Conservation (phyloP, 2,113 vertebrate genomes). For the Collichthys lucidus region DNA sequence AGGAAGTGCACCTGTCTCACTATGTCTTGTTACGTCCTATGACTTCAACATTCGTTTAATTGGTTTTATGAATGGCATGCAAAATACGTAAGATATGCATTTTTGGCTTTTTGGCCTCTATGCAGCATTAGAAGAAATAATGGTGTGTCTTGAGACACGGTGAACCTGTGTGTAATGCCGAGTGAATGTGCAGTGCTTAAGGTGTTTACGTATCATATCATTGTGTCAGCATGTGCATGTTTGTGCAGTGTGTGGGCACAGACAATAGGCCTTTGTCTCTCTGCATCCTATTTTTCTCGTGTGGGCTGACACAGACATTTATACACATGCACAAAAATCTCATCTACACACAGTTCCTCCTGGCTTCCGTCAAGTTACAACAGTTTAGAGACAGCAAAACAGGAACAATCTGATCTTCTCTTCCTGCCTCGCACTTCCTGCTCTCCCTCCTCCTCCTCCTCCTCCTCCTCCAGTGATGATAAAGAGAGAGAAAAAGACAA, state of each 20-base stretch:
- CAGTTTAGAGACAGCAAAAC: slow-evolving; percentile 87
- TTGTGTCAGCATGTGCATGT: slow-evolving; percentile 62
- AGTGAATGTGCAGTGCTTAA: slow-evolving; percentile 22
- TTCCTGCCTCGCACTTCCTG: slow-evolving; percentile 82
- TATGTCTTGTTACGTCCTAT: neutral
- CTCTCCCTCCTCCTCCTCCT: neutral
- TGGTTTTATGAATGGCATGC: neutral
- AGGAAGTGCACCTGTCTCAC: neutral
- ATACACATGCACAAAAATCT: slow-evolving; percentile 35
- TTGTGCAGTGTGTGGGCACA: slow-evolving; percentile 65
- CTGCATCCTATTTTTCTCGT: slow-evolving; percentile 76
- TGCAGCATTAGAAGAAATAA: neutral
- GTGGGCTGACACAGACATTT: slow-evolving; percentile 55
- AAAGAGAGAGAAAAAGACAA: slow-evolving; percentile 6
- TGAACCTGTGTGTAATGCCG: slow-evolving; percentile 23
- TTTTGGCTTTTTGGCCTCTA: neutral
- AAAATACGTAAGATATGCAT: neutral
- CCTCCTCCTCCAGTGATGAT: neutral
- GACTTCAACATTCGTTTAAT: neutral
- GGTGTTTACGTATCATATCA: slow-evolving; percentile 57
- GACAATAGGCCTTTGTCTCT: slow-evolving; percentile 79
- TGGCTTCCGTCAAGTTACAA: slow-evolving; percentile 77
- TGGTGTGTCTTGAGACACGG: neutral
- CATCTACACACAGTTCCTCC: slow-evolving; percentile 57
- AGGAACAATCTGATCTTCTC: slow-evolving; percentile 92